phyloP scores from a whole-genome alignment of 2,888 invertebrate genomes.

The Globia sparganii region DNA sequence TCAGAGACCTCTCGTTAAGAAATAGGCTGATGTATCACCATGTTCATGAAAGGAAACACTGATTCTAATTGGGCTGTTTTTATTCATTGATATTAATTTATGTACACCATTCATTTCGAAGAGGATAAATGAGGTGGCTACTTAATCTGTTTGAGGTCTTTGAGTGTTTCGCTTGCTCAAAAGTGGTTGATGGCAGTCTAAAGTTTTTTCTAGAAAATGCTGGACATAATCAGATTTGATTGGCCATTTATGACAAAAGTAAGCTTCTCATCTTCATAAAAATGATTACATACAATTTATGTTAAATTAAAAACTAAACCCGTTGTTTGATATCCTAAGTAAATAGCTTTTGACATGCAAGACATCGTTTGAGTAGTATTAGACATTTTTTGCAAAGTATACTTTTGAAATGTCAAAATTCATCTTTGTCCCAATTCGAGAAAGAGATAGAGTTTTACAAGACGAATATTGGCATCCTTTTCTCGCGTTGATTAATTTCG shows the following conservation, averaged over 20 bases:
- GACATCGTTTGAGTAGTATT: conserved; percentile 7
- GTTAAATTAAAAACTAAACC: conserved; percentile 6
- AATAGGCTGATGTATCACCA: conserved; percentile 22
- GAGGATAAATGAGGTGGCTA: conserved; percentile 1
- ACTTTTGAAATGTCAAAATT: neutral
- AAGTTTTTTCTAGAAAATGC: conserved; percentile 2
- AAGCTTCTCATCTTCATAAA: conserved; percentile 12
- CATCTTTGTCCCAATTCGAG: neutral
- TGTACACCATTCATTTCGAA: conserved; percentile 25
- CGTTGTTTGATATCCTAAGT: conserved; percentile 17
- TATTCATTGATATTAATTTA: conserved; percentile 25
- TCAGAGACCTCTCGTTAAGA: conserved; percentile 54
- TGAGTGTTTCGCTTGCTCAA: neutral
- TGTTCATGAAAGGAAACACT: conserved; percentile 45
- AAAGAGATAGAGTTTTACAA: neutral
- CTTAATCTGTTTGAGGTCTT: conserved; percentile 26
- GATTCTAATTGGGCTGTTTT: conserved; percentile 45
- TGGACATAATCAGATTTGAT: conserved; percentile 32
- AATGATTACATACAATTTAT: conserved; percentile 24
- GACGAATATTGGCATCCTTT: neutral
- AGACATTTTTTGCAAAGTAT: neutral
- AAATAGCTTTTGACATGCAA: conserved; percentile 36
- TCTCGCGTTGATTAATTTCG: neutral
- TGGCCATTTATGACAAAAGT: conserved; percentile 37
- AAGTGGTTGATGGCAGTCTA: neutral